Conservation (phyloP, 2,888 invertebrate genomes). For the Cotesia congregata region DNA sequence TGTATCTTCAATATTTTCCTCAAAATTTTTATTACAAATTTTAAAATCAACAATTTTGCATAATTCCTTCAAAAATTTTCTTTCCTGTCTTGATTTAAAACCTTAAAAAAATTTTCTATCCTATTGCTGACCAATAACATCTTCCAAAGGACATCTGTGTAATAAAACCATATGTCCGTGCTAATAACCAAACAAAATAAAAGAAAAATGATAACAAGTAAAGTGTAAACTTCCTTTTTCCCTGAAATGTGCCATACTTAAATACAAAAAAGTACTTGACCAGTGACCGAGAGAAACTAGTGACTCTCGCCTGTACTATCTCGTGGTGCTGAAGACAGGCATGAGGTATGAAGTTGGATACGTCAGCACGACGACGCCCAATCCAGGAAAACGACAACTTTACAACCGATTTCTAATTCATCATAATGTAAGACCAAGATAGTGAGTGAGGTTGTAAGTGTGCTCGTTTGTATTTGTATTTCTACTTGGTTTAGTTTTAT, state of each 20-base stretch:
- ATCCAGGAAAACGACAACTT: conserved; percentile 56
- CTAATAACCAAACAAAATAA: no score
- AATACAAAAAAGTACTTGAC: conserved; percentile 21
- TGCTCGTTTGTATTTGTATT: not conserved
- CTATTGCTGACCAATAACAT: no score
- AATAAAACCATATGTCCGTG: no score
- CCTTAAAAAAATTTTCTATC: no score
- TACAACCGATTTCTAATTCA: conserved; percentile 59
- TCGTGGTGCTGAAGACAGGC: not conserved
- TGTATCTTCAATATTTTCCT: no score
- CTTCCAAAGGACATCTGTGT: no score
- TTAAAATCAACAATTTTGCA: no score
- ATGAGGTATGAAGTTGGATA: not conserved
- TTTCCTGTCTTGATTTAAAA: no score
- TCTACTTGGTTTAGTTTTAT: not conserved
- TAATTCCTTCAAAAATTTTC: no score
- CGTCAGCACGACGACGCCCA: conserved; percentile 53
- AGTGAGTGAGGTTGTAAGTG: not conserved
- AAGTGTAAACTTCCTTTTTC: not conserved
- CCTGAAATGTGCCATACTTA: conserved; percentile 8
- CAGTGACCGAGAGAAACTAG: conserved; percentile 44
- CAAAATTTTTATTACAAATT: no score
- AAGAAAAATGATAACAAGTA: no score
- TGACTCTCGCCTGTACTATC: conserved; percentile 55
- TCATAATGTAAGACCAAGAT: conserved; percentile 41